Conservation (phyloP, 2,113 vertebrate genomes). For the Etheostoma spectabile region DNA sequence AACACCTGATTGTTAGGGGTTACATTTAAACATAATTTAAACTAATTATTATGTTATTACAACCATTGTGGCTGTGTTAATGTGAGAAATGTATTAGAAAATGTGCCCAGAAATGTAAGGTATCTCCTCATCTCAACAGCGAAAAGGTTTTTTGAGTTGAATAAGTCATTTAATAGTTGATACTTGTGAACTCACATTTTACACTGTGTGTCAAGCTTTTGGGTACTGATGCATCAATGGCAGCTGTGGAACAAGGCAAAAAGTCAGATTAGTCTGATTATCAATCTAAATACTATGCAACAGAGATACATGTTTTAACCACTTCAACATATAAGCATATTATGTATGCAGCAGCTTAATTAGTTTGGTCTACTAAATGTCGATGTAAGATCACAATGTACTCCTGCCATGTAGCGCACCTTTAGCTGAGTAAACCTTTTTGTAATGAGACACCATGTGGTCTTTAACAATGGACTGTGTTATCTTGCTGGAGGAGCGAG, state of each 20-base stretch:
- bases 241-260: conserved; percentile 81
- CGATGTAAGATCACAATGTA: not conserved
- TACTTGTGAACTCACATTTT: conserved; percentile 88
- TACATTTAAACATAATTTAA: not conserved
- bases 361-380: not conserved
- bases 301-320: conserved; percentile 1
- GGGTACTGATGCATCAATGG: conserved; percentile 90
- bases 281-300: not conserved
- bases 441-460: conserved; percentile 96
- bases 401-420: conserved; percentile 80
- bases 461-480: conserved; percentile 89
- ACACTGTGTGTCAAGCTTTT: conserved; percentile 89
- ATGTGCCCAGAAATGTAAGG: not conserved
- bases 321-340: not conserved
- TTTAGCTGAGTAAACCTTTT: conserved; percentile 94
- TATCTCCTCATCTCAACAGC: not conserved
- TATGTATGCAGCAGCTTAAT: not conserved
- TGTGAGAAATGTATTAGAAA: not conserved
- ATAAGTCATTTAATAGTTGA: not conserved
- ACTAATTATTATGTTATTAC: not conserved
- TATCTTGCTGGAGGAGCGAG: conserved; percentile 85
- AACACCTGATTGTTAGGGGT: not conserved
- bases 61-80: not conserved
- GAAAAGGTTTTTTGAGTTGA: not conserved
- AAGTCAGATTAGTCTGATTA: not conserved